Evolutionary conservation across 2,113 vertebrate genomes (phyloP).

Genomic region (Myotis lucifugus): DNA sequence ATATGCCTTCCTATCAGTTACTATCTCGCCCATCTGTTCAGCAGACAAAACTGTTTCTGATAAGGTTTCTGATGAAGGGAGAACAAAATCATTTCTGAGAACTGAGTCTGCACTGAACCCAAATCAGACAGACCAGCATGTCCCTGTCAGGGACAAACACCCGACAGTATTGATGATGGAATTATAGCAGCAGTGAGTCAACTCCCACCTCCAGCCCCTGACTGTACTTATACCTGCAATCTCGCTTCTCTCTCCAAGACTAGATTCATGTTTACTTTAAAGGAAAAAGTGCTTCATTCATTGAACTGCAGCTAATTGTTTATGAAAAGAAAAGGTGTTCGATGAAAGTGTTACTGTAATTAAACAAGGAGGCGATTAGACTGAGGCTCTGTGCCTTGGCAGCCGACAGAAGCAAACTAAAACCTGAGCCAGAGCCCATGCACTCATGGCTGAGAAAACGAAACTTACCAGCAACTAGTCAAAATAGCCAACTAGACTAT

Average conservation of each 20-base stretch:
- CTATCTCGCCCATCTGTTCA: slow-evolving; percentile 66
- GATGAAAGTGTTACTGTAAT: not conserved
- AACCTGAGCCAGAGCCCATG: not conserved
- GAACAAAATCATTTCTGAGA: slow-evolving; percentile 41
- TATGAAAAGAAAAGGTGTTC: not conserved
- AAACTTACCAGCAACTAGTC: not conserved
- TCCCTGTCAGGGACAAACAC: not conserved
- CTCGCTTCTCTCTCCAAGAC: not conserved
- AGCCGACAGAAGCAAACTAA: not conserved
- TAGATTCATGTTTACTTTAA: not conserved
- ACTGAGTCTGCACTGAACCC: not conserved
- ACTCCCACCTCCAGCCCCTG: rapidly evolving
- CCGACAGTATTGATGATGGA: not conserved
- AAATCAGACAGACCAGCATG: not conserved
- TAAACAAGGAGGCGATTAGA: not conserved
- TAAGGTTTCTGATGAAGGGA: slow-evolving; percentile 14
- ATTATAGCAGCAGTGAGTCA: not conserved
- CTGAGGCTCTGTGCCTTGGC: not conserved
- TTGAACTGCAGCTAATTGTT: not conserved
- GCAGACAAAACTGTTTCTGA: not conserved
- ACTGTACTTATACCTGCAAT: rapidly evolving
- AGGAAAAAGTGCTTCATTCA: not conserved
- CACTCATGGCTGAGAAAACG: not conserved
- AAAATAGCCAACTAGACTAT: not conserved
- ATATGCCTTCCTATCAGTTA: slow-evolving; percentile 70